Percentiles rank a stretch among this genome's conserved stretches.
Evolutionary conservation across 1,140 invertebrate species (phyloP).

Genomic region (Aporrectodea caliginosa): DNA sequence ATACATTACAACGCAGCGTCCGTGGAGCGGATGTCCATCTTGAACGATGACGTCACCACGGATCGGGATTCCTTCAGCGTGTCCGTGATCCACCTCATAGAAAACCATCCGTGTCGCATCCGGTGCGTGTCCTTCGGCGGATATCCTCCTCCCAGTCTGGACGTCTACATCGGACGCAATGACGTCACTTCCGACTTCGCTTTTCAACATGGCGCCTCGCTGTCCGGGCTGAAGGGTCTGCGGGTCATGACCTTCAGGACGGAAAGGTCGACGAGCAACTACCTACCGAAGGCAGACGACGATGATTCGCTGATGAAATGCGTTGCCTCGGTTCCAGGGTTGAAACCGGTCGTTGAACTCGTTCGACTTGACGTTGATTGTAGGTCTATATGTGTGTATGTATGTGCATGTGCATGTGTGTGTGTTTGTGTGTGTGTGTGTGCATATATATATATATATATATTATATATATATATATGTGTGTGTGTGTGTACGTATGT

Average conservation of each 20-base stretch:
- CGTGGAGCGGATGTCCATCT: not conserved
- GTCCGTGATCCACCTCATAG: not conserved
- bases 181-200: slow-evolving; percentile 23
- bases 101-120: not conserved
- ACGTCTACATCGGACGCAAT: slow-evolving; percentile 14
- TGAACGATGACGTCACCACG: not conserved
- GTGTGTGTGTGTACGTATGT: no score
- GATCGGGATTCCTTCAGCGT: not conserved
- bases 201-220: not conserved
- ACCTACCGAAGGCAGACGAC: not conserved
- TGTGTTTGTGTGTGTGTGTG: no score
- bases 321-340: slow-evolving; percentile 25
- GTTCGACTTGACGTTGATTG: slow-evolving; percentile 22
- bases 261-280: slow-evolving; percentile 14
- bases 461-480: no score
- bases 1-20: no score
- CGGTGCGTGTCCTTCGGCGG: not conserved
- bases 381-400: slow-evolving; percentile 4
- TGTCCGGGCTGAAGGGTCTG: slow-evolving; percentile 24
- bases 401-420: no score
- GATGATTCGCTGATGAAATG: slow-evolving; percentile 23
- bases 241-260: slow-evolving; percentile 16
- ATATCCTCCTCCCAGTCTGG: not conserved
- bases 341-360: slow-evolving; percentile 10
- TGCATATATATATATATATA: no score